phyloP scores from a whole-genome alignment of 2,888 invertebrate species.

The Willowsia nigromaculata region DNA sequence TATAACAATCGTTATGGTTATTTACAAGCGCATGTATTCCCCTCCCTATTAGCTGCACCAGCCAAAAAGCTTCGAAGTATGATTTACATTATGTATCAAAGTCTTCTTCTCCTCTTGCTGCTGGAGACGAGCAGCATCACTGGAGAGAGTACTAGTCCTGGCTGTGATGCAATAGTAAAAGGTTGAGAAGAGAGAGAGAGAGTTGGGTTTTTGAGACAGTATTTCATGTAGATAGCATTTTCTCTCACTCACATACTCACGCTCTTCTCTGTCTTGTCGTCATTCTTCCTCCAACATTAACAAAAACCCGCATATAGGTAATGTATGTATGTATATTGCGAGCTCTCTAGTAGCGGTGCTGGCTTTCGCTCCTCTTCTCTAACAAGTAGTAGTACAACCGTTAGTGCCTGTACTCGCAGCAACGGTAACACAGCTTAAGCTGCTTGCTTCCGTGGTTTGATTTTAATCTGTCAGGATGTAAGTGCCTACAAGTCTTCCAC shows the following conservation, averaged over 20 bases:
- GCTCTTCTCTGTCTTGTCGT: conserved; percentile 15
- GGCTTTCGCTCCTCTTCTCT: not conserved
- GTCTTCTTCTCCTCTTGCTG: too few relatives aligned
- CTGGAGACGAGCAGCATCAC: not conserved
- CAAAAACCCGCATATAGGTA: not conserved
- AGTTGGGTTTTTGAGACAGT: conserved; percentile 37
- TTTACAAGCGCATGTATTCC: conserved; percentile 51
- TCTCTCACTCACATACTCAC: conserved; percentile 1
- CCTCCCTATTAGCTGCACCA: conserved; percentile 38
- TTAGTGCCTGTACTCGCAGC: not conserved
- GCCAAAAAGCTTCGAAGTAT: conserved; percentile 33
- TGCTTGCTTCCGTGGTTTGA: conserved; percentile 71
- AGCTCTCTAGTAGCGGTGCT: not conserved
- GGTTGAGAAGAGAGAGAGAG: too few relatives aligned
- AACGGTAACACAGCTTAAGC: conserved; percentile 46
- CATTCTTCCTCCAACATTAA: conserved; percentile 10
- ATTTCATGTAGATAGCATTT: conserved; percentile 6
- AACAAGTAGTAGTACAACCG: not conserved
- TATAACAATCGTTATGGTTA: conserved; percentile 64
- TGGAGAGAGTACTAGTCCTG: not conserved
- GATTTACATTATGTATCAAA: conserved; percentile 64
- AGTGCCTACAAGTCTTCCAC: conserved; percentile 64
- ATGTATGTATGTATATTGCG: too few relatives aligned
- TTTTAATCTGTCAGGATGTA: conserved; percentile 74
- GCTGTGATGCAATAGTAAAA: conserved; percentile 22